A percentile compares a stretch with the other conserved stretches of the same genome.
Evolutionary conservation across 2,888 invertebrate species (phyloP).

Genomic region (Ommatoiulus sabulosus): DNA sequence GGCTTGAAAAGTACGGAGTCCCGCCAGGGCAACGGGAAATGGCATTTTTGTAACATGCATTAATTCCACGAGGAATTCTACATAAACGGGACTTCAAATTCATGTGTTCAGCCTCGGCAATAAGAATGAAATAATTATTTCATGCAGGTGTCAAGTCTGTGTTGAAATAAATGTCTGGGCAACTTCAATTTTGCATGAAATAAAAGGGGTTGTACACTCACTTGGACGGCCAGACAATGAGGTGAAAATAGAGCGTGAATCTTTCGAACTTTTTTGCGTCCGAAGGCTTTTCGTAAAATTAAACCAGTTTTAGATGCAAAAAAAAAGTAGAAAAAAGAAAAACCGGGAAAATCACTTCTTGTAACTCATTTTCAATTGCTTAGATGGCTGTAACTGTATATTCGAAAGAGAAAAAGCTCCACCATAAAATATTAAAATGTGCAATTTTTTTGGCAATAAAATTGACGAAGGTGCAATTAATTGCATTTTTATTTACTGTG

Average conservation of each 20-base stretch:
- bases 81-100: too few relatives aligned
- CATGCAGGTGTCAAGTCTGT: background rate
- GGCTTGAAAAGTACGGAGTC: slow-evolving; percentile 1
- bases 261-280: background rate
- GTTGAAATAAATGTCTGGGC: background rate
- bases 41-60: background rate
- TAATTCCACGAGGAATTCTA: background rate
- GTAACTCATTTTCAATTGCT: too few relatives aligned
- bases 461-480: too few relatives aligned
- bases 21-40: background rate
- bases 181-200: background rate
- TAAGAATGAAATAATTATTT: background rate
- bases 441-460: too few relatives aligned
- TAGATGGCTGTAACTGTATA: too few relatives aligned
- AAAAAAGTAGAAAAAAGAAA: background rate
- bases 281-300: background rate
- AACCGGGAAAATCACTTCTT: too few relatives aligned
- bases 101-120: background rate
- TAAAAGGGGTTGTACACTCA: background rate
- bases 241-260: background rate
- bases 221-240: background rate
- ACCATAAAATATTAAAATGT: too few relatives aligned
- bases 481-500: too few relatives aligned
- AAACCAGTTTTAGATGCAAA: background rate
- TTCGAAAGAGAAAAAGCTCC: too few relatives aligned